Evolutionary conservation across 2,888 invertebrate species (phyloP).

Genomic region (Geophilus truncorum): DNA sequence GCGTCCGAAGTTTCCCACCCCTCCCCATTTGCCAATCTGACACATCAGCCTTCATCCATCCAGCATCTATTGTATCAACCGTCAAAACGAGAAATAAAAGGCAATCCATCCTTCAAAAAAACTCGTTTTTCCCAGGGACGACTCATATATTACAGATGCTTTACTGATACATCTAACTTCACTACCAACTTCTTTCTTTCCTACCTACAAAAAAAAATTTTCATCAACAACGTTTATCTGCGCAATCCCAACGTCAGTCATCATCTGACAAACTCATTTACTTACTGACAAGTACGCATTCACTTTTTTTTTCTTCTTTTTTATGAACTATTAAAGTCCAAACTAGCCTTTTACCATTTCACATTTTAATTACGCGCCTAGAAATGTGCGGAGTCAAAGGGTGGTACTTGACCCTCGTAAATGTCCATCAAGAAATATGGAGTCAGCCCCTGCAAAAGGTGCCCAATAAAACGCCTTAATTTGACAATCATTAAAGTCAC

Average conservation of each 20-base stretch:
- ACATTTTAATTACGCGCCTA: conserved; percentile 5
- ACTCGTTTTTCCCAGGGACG: neutral
- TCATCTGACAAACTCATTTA: neutral
- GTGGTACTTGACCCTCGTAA: conserved; percentile 10
- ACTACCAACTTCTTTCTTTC: neutral
- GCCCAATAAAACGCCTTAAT: neutral
- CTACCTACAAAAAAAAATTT: neutral
- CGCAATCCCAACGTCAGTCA: neutral
- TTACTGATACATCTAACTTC: neutral
- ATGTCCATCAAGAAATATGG: conserved; percentile 11
- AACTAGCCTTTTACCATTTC: neutral
- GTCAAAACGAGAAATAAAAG: conserved; percentile 1
- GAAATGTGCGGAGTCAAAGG: neutral
- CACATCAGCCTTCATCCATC: neutral
- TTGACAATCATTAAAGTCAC: neutral
- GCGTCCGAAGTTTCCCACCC: neutral
- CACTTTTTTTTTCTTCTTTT: neutral
- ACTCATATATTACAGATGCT: neutral
- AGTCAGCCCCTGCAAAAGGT: neutral
- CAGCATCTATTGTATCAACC: neutral
- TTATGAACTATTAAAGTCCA: neutral
- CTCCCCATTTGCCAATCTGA: neutral
- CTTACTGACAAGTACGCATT: neutral
- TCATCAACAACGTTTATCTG: neutral
- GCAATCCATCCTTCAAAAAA: conserved; percentile 2